Evolutionary conservation across 2,888 invertebrate species (phyloP).

Genomic region (Drosophila atripex): DNA sequence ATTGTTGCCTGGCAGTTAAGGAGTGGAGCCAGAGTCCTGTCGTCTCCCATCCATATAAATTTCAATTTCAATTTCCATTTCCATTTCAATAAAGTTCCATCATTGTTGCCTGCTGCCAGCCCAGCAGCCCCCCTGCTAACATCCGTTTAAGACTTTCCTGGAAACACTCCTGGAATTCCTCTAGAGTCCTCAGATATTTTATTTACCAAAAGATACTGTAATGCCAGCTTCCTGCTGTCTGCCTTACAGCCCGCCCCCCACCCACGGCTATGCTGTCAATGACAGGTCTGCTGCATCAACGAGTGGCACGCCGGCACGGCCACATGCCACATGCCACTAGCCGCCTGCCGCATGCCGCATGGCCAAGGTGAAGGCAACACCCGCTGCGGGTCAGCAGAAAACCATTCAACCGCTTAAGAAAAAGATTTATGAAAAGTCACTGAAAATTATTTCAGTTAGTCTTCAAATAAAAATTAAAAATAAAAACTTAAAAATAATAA

Average conservation of each 20-base stretch:
- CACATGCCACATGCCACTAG: not conserved
- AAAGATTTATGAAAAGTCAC: not conserved
- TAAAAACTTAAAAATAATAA: too few species aligned
- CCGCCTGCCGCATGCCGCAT: not conserved
- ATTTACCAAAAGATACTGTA: constrained; percentile 6
- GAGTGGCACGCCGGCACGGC: not conserved
- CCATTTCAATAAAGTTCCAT: not conserved
- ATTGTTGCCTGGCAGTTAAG: not conserved
- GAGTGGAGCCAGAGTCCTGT: too few species aligned
- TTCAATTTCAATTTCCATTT: too few species aligned
- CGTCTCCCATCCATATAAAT: not conserved
- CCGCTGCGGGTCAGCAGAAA: constrained; percentile 13
- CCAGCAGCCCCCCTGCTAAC: not conserved
- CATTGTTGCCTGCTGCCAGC: not conserved
- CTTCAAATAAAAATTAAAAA: too few species aligned
- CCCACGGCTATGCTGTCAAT: not conserved
- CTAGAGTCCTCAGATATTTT: constrained; percentile 14
- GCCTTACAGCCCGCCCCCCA: not conserved
- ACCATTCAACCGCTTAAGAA: constrained; percentile 1
- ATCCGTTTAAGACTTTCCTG: not conserved
- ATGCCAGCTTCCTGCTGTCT: constrained; percentile 13
- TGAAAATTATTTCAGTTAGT: not conserved
- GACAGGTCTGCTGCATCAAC: not conserved
- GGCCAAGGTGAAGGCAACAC: constrained; percentile 32
- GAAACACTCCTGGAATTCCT: not conserved